These are phyloP conservation scores for Hymenopus coronatus DNA, from an alignment of 2,888 invertebrate species.

Conservation along the genomic window DNA sequence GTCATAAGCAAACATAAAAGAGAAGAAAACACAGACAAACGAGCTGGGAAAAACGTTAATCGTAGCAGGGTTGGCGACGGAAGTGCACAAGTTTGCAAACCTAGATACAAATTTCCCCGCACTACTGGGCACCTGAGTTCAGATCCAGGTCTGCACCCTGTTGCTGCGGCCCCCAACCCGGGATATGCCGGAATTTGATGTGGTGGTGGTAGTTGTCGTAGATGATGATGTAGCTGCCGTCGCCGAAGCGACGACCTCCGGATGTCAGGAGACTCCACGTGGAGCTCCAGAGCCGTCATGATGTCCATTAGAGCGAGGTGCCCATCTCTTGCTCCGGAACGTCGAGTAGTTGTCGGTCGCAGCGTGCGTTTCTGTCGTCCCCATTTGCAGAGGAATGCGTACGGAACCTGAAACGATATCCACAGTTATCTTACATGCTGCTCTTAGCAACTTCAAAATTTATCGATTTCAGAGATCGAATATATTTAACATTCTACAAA, in stretches of 20 bases:
- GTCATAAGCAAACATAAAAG: neutral
- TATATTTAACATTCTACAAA: neutral
- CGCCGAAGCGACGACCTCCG: slow-evolving; percentile 22
- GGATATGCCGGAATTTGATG: neutral
- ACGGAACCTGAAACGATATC: slow-evolving; percentile 43
- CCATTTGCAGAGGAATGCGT: slow-evolving; percentile 45
- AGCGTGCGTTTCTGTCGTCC: slow-evolving; percentile 37
- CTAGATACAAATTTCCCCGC: neutral
- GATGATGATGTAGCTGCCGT: neutral
- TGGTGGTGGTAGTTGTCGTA: neutral
- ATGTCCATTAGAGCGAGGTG: slow-evolving; percentile 21
- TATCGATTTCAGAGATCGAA: neutral
- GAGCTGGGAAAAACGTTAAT: neutral
- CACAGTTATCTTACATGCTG: neutral
- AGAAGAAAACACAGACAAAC: neutral
- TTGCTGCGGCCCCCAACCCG: neutral
- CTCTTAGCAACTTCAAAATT: too few species aligned
- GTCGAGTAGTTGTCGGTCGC: slow-evolving; percentile 20
- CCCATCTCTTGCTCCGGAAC: slow-evolving; percentile 23
- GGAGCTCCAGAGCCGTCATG: neutral
- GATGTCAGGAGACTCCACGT: slow-evolving; percentile 31
- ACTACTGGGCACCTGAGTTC: neutral
- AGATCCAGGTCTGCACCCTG: slow-evolving; percentile 29
- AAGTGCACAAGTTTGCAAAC: neutral
- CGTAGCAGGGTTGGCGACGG: neutral